phyloP scores from a whole-genome alignment of 2,888 invertebrate species.

The Drosophila affinis region DNA sequence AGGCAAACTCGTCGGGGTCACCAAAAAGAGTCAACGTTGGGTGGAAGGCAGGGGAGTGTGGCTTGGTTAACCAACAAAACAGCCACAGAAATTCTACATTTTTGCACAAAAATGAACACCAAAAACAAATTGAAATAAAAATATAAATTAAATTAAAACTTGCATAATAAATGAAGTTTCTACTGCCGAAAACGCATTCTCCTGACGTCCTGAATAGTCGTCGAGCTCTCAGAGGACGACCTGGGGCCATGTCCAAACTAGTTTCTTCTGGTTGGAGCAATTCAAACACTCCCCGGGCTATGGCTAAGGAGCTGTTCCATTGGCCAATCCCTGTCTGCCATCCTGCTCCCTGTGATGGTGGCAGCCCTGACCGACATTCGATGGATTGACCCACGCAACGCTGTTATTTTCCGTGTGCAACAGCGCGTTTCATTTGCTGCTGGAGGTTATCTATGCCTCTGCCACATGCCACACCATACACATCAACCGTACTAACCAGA shows the following conservation, averaged over 20 bases:
- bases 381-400: slow-evolving; percentile 75
- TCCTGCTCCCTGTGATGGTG: slow-evolving; percentile 39
- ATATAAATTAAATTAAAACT: slow-evolving; percentile 13
- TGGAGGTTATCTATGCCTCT: slow-evolving; percentile 14
- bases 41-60: background rate
- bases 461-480: background rate
- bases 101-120: slow-evolving; percentile 12
- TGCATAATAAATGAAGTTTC: slow-evolving; percentile 40
- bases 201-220: no score
- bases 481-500: slow-evolving; percentile 3
- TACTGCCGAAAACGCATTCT: slow-evolving; percentile 16
- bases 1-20: background rate
- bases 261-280: slow-evolving; percentile 51
- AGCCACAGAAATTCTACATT: slow-evolving; percentile 16
- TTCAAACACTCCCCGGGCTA: slow-evolving; percentile 11
- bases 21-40: slow-evolving; percentile 17
- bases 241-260: slow-evolving; percentile 55
- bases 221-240: background rate
- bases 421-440: slow-evolving; percentile 72
- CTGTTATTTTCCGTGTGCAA: slow-evolving; percentile 77
- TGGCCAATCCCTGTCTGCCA: slow-evolving; percentile 3
- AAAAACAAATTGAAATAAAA: background rate
- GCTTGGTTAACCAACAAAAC: slow-evolving; percentile 20
- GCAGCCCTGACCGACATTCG: slow-evolving; percentile 74
- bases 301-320: slow-evolving; percentile 28